These are phyloP conservation scores for Xestia sexstrigata DNA, from an alignment of 2,888 invertebrate species.

Conservation along the genomic window DNA sequence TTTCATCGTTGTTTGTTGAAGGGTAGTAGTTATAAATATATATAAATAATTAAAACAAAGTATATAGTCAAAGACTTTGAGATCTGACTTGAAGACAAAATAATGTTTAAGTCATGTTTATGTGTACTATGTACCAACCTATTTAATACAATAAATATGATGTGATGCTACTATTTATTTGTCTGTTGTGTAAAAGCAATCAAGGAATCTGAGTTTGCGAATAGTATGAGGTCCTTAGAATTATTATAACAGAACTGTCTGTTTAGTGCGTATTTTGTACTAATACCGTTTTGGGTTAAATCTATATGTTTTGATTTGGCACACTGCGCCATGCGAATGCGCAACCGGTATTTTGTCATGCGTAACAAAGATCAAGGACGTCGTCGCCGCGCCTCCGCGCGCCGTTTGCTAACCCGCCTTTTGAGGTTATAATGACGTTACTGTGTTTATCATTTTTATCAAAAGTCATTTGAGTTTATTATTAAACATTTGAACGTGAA, in stretches of 20 bases:
- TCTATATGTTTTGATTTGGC: conserved; percentile 32
- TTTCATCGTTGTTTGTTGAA: no score
- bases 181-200: no score
- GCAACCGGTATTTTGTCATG: conserved; percentile 29
- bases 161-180: no score
- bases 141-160: no score
- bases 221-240: no score
- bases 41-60: no score
- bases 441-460: conserved; percentile 36
- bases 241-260: no score
- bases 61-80: not conserved
- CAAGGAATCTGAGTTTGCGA: no score
- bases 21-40: no score
- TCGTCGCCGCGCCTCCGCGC: no score
- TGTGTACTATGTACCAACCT: no score
- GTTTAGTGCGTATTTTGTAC: not conserved
- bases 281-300: not conserved
- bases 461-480: conserved; percentile 9
- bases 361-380: conserved; percentile 47
- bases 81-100: not conserved
- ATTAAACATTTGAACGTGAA: conserved; percentile 15
- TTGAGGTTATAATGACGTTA: conserved; percentile 51
- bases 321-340: conserved; percentile 12
- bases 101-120: not conserved
- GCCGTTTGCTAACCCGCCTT: conserved; percentile 28